phyloP scores from a whole-genome alignment of 2,113 vertebrate genomes.

The Python bivittatus region DNA sequence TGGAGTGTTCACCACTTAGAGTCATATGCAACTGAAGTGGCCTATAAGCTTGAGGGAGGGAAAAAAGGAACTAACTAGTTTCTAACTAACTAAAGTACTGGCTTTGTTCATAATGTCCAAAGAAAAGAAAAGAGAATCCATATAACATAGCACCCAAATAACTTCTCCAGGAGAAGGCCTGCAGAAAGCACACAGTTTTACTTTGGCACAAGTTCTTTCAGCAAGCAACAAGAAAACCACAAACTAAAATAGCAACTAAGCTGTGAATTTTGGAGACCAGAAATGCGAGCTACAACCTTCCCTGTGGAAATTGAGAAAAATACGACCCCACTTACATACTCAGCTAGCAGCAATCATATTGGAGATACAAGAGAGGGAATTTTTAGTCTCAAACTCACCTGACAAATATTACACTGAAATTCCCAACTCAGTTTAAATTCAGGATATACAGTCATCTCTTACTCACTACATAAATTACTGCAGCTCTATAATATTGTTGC shows the following conservation, averaged over 20 bases:
- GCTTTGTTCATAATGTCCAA: background rate
- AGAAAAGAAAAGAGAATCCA: background rate
- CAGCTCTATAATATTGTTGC: background rate
- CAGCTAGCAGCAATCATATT: background rate
- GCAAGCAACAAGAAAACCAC: background rate
- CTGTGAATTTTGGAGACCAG: background rate
- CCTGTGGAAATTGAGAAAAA: background rate
- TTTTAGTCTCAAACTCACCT: background rate
- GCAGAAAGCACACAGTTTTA: background rate
- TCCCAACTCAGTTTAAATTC: background rate
- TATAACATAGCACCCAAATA: background rate
- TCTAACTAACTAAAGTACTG: too few relatives aligned
- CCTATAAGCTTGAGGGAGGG: background rate
- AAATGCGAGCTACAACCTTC: background rate
- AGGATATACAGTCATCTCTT: background rate
- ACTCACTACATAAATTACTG: background rate
- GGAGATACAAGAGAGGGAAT: background rate
- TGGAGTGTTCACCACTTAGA: background rate
- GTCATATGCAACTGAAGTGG: background rate
- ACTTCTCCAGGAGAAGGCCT: background rate
- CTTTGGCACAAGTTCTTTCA: background rate
- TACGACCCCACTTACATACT: background rate
- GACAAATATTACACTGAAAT: background rate
- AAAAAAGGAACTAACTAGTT: background rate
- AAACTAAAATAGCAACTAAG: background rate